Base-by-base conservation (phyloP, 2,113 vertebrate species). In the Oreochromis niloticus region DNA sequence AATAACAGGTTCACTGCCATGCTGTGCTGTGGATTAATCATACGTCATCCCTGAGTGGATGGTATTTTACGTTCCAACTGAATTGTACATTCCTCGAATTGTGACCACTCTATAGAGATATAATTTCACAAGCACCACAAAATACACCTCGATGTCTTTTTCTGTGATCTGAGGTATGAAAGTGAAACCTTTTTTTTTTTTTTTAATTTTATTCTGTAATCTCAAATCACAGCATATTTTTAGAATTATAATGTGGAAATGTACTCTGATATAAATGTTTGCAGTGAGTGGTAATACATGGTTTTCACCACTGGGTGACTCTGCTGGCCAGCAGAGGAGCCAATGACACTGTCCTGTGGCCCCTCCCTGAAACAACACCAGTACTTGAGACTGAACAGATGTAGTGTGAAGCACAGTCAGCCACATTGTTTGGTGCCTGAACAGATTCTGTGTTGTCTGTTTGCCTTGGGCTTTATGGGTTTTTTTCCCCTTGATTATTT, bases 371-470 rank as follows among this genome's bases (percentile, higher is more conserved):
- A 57, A 88, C 78, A 82, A 80, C 90, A 86, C 63, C 75, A 83
- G 43, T 68, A 86, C 85, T 90, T 88, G 88, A 92, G 81, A 83
- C 82, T 84, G 88, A 91, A 48, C 87, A 90, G 87, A 88, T 90
- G 55, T 79, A 19, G 78, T 86, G 85, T 85, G 84, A 91, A 87
- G 81, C 88, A 89, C 89, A 91, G 88, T 92, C 87, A 85, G 88
- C 89, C 88, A 88, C 85, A 85, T 88, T 90, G 88, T 94, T 89
- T 84, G 92, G 92, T 95, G 93, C 91, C 93, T 93, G 55, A 93
- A 68, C 78, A 90, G 90, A 84, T 66, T 91, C 82, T 90, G 82
- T 84, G 81, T 93, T 54, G 85, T 95, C 88, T 83, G 83, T 91
- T 89, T 54, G 92, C 92, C 92, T 95, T 94, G 80, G 84, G 85